phyloP scores from a whole-genome alignment of 2,113 vertebrate species.

The Herpailurus yagouaroundi region DNA sequence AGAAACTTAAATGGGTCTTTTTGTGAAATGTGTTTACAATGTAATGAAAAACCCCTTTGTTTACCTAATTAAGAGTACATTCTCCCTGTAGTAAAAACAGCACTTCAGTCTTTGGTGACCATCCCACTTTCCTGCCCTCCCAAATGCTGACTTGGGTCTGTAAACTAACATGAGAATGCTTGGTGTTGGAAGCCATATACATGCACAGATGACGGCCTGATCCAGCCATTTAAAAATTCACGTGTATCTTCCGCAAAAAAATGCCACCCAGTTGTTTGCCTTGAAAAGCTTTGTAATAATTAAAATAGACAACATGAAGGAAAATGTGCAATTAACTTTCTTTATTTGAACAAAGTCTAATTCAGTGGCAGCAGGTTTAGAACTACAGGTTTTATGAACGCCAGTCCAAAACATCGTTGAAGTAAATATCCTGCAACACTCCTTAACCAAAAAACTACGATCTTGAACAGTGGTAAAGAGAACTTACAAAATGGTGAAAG shows the following conservation, averaged over 20 bases:
- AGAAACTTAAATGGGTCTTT: conserved; percentile 88
- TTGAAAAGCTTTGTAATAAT: conserved; percentile 47
- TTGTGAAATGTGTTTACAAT: conserved; percentile 85
- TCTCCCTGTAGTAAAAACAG: conserved; percentile 69
- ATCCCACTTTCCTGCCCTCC: conserved; percentile 51
- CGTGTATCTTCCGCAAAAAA: conserved; percentile 23
- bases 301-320: conserved; percentile 52
- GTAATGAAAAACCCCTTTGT: conserved; percentile 82
- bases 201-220: too few species aligned
- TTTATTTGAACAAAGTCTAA: conserved; percentile 81
- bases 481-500: not conserved
- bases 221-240: not conserved
- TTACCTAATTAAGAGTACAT: conserved; percentile 85
- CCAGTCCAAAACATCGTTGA: conserved; percentile 58
- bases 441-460: not conserved
- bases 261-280: not conserved
- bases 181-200: not conserved
- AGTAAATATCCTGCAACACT: conserved; percentile 46
- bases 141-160: conserved; percentile 59
- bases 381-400: conserved; percentile 65
- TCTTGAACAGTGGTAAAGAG: not conserved
- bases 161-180: not conserved
- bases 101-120: conserved; percentile 58
- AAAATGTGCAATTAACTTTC: conserved; percentile 74
- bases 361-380: conserved; percentile 73